Conservation (phyloP, 2,113 vertebrate genomes). For the Anarhynchus alexandrinus region DNA sequence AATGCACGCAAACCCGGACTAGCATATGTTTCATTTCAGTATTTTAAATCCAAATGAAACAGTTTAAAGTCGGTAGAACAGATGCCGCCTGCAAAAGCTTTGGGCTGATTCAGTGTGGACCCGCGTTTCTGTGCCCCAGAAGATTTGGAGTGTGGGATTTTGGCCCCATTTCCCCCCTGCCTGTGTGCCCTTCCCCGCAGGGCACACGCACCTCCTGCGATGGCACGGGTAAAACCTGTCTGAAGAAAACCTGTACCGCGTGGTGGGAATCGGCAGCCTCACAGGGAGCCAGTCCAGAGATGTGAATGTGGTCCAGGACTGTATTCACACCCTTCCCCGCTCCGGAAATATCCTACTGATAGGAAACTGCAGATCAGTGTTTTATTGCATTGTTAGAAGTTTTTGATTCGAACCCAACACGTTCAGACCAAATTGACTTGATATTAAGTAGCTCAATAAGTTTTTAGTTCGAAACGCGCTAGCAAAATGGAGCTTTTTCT, state of each 20-base stretch:
- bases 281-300: background rate
- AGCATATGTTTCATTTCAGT: background rate
- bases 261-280: background rate
- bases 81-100: background rate
- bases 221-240: background rate
- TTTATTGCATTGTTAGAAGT: slow-evolving; percentile 27
- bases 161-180: accelerated
- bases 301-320: background rate
- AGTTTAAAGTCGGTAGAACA: background rate
- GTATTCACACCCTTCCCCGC: background rate
- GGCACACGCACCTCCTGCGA: background rate
- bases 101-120: background rate
- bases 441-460: background rate
- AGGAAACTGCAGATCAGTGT: slow-evolving; percentile 13
- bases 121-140: background rate
- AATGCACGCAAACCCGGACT: background rate
- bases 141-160: background rate
- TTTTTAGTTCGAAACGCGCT: background rate
- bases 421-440: background rate
- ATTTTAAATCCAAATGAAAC: background rate
- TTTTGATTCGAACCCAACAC: background rate
- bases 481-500: background rate
- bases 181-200: background rate
- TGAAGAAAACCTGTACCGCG: background rate
- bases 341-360: background rate